These are phyloP conservation scores for Ceratitis capitata DNA, from an alignment of 1,140 invertebrate species.

Conservation along the genomic window DNA sequence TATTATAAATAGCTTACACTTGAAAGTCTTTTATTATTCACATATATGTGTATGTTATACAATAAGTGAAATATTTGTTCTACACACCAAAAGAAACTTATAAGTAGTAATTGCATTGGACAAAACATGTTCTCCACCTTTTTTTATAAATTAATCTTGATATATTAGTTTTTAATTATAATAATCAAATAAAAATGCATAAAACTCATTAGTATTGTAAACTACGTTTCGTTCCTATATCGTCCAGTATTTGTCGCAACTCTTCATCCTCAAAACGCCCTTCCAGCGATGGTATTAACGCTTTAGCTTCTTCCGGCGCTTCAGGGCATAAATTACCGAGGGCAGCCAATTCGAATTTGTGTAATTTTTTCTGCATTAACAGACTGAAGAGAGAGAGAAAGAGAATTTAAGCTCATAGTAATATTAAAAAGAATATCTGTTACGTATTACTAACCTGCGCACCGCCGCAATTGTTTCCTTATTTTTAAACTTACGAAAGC, in stretches of 20 bases:
- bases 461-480: constrained; percentile 97
- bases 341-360: constrained; percentile 98
- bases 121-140: background rate
- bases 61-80: background rate
- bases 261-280: constrained; percentile 97
- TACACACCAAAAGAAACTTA: background rate
- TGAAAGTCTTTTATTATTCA: constrained; percentile 29
- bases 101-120: background rate
- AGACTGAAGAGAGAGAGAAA: constrained; percentile 74
- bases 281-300: constrained; percentile 94
- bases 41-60: background rate
- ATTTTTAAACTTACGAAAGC: constrained; percentile 97
- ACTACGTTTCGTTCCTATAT: constrained; percentile 97
- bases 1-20: background rate
- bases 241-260: constrained; percentile 91
- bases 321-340: constrained; percentile 98
- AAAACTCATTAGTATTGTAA: constrained; percentile 82
- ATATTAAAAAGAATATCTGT: too few species aligned
- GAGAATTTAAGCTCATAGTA: background rate
- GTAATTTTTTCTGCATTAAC: constrained; percentile 93
- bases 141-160: background rate
- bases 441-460: constrained; percentile 80
- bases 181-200: background rate
- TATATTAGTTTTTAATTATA: background rate
- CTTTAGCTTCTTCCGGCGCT: constrained; percentile 96